Evolutionary conservation across 2,113 vertebrate genomes (phyloP), one percentile per base, ranked within the genome.

Genomic region (Orientallactaga bullata): DNA sequence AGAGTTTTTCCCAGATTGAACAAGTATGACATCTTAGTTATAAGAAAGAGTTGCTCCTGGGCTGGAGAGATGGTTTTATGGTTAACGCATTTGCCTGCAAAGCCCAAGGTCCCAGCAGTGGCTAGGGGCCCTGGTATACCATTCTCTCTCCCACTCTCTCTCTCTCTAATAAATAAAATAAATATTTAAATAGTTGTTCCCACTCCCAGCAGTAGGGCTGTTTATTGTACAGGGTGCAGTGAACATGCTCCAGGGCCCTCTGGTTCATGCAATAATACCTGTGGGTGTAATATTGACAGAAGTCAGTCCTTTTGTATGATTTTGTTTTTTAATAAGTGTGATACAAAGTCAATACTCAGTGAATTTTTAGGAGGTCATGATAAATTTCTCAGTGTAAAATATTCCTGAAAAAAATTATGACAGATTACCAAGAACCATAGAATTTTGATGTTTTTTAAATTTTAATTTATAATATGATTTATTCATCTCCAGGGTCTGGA

Each of bases 1-100:
- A 90, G n/a, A 94, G 69, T 28, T 69, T n/a, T n/a, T n/a, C n/a
- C n/a, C n/a, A n/a, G n/a, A n/a, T n/a, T n/a, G 7, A 51, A 51
- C 51, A 51, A 51, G 12, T 51, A 51, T 51, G 12, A 51, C 51
- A 51, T 51, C 51, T 51, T 5, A 71, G 10, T 65, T 23, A 32
- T 12, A 24, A 47, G 35, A 91, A 63, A 88, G n/a, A 94, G 69
- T 28, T 74, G 47, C n/a, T n/a, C n/a, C n/a, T n/a, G n/a, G n/a
- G n/a, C n/a, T n/a, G n/a, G n/a, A n/a, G n/a, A n/a, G n/a, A n/a
- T n/a, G n/a, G n/a, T n/a, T n/a, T n/a, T n/a, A n/a, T n/a, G n/a
- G n/a, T n/a, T n/a, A n/a, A n/a, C n/a, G n/a, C n/a, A n/a, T n/a
- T n/a, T n/a, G n/a, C n/a, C n/a, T n/a, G n/a, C n/a, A n/a, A n/a